Evolutionary conservation across 2,797 vertebrate genomes (phyloP).

Genomic region (Emys orbicularis): DNA sequence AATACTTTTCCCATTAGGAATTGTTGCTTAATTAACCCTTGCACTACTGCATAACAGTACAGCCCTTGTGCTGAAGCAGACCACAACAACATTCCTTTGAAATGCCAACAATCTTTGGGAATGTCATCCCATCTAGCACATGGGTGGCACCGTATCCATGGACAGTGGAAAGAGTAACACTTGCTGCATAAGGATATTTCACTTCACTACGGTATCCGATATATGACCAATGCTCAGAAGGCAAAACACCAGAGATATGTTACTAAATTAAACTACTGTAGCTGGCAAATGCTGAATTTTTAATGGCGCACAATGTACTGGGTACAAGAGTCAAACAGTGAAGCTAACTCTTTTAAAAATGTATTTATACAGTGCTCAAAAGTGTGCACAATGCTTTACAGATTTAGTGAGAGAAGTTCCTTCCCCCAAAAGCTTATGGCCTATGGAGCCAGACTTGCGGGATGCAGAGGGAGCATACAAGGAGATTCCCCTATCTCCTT

Average conservation of each 20-base stretch:
- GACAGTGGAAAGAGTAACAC: background rate
- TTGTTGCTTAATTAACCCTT: background rate
- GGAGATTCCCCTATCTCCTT: background rate
- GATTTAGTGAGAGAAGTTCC: background rate
- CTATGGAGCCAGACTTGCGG: background rate
- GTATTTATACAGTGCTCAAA: background rate
- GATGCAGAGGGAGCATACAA: background rate
- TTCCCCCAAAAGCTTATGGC: background rate
- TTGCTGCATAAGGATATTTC: background rate
- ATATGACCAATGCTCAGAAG: background rate
- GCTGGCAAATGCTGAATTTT: conserved; percentile 10
- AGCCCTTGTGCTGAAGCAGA: fast-evolving
- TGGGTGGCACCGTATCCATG: background rate
- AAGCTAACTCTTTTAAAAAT: conserved; percentile 10
- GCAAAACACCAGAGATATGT: fast-evolving
- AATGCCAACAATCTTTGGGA: background rate
- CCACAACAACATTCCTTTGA: fast-evolving
- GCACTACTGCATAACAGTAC: background rate
- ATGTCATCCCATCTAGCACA: fast-evolving
- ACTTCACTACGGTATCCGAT: fast-evolving
- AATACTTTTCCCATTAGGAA: background rate
- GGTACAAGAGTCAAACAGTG: background rate
- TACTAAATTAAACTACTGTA: background rate
- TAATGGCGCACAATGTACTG: background rate
- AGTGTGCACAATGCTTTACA: background rate